Percentiles rank a stretch among this genome's conserved stretches.
phyloP scores from a whole-genome alignment of 1,140 invertebrate genomes.

The Scaptomyza graminum region DNA sequence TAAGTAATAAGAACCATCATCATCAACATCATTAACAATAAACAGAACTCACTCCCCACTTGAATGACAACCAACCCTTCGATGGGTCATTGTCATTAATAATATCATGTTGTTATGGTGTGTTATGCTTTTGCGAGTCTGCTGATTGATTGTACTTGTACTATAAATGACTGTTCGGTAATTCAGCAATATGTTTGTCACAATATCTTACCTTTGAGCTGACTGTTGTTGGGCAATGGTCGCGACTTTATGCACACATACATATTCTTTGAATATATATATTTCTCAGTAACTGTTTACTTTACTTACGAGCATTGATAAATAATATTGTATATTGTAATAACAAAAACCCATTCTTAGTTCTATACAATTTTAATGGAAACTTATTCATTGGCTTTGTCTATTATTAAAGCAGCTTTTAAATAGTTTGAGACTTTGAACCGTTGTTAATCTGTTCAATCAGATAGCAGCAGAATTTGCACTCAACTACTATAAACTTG shows the following conservation, averaged over 20 bases:
- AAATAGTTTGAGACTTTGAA: too few relatives aligned
- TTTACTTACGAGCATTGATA: too few relatives aligned
- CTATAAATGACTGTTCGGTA: constrained; percentile 3
- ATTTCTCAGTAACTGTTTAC: too few relatives aligned
- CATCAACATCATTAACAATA: neutral
- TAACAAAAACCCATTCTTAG: too few relatives aligned
- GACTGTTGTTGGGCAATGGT: neutral
- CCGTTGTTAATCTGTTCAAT: too few relatives aligned
- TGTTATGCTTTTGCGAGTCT: neutral
- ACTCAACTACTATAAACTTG: too few relatives aligned
- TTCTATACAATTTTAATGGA: too few relatives aligned
- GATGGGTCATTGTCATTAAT: constrained; percentile 16
- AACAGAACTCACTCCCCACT: neutral
- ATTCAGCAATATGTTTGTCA: constrained; percentile 12
- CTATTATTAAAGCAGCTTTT: too few relatives aligned
- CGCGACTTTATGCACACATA: neutral
- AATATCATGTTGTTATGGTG: constrained; percentile 16
- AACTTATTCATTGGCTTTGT: too few relatives aligned
- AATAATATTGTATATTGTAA: neutral
- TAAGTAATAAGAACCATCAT: neutral
- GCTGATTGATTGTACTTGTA: neutral
- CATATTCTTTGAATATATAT: too few relatives aligned
- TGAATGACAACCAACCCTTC: constrained; percentile 4
- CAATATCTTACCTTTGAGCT: neutral
- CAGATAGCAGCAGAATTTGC: too few relatives aligned